Percentiles rank a stretch among this genome's conserved stretches.
Evolutionary conservation across 2,888 invertebrate species (phyloP).

Genomic region (Bruchidius siliquastri): DNA sequence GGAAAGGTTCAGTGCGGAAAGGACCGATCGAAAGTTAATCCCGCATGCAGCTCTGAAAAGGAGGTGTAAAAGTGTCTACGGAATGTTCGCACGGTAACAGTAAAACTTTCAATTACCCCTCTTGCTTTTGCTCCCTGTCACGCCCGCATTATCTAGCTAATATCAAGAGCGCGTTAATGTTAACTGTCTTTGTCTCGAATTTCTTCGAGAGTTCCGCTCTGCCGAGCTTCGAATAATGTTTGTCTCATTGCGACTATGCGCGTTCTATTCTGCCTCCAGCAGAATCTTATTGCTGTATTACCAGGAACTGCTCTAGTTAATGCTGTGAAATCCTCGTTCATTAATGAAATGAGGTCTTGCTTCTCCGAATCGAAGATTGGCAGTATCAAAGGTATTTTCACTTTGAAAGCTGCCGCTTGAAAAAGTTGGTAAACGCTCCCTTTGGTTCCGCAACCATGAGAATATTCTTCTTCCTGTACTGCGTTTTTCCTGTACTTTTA

Average conservation of each 20-base stretch:
- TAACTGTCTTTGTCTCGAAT: background rate
- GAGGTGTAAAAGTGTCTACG: background rate
- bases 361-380: too few relatives aligned
- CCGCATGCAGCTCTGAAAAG: background rate
- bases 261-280: background rate
- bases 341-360: too few relatives aligned
- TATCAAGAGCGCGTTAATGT: background rate
- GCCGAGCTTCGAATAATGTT: background rate
- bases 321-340: too few relatives aligned
- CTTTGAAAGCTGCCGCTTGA: too few relatives aligned
- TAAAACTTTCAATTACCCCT: background rate
- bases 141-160: background rate
- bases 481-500: too few relatives aligned
- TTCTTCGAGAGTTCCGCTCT: background rate
- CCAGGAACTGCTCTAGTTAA: too few relatives aligned
- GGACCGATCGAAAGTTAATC: background rate
- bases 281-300: background rate
- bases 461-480: too few relatives aligned
- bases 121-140: background rate
- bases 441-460: too few relatives aligned
- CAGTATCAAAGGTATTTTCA: too few relatives aligned
- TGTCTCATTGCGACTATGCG: background rate
- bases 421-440: too few relatives aligned
- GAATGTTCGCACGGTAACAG: background rate
- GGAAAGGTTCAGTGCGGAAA: background rate